Percentiles rank a stretch among this genome's conserved stretches.
phyloP scores from a whole-genome alignment of 2,113 vertebrate genomes.

The Fregetta grallaria region DNA sequence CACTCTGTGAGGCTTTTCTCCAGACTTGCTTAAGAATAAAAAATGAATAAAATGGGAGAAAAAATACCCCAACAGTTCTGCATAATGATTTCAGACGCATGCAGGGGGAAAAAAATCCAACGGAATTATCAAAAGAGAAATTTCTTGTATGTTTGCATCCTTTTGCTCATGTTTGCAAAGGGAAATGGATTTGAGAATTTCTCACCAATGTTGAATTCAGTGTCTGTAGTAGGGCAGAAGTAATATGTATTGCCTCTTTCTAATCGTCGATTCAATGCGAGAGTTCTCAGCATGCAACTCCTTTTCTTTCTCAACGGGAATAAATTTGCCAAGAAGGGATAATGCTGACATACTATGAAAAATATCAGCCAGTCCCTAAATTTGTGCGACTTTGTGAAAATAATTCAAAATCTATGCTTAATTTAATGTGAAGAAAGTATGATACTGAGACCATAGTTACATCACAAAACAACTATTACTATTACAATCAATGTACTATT shows the following conservation, averaged over 20 bases:
- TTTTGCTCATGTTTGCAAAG: slow-evolving; percentile 22
- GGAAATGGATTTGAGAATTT: slow-evolving; percentile 27
- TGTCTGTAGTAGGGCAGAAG: slow-evolving; percentile 21
- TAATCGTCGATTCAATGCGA: slow-evolving; percentile 27
- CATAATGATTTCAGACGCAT: neutral
- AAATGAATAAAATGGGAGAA: neutral
- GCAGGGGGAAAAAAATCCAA: neutral
- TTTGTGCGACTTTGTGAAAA: neutral
- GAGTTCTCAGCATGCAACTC: slow-evolving; percentile 29
- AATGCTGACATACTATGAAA: slow-evolving; percentile 14
- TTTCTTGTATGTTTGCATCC: neutral
- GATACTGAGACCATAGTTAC: neutral
- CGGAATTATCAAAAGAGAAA: neutral
- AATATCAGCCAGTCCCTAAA: neutral
- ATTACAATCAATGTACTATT: neutral
- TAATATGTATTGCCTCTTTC: neutral
- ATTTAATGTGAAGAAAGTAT: neutral
- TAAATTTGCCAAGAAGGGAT: slow-evolving; percentile 19
- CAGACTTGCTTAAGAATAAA: neutral
- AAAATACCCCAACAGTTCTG: neutral
- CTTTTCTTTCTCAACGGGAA: slow-evolving; percentile 23
- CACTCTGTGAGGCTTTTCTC: neutral
- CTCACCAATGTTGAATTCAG: neutral
- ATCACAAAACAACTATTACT: neutral
- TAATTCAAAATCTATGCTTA: slow-evolving; percentile 29